Percentiles rank a stretch among this genome's conserved stretches.
Evolutionary conservation across 2,113 vertebrate species (phyloP).

Genomic region (Cairina moschata): DNA sequence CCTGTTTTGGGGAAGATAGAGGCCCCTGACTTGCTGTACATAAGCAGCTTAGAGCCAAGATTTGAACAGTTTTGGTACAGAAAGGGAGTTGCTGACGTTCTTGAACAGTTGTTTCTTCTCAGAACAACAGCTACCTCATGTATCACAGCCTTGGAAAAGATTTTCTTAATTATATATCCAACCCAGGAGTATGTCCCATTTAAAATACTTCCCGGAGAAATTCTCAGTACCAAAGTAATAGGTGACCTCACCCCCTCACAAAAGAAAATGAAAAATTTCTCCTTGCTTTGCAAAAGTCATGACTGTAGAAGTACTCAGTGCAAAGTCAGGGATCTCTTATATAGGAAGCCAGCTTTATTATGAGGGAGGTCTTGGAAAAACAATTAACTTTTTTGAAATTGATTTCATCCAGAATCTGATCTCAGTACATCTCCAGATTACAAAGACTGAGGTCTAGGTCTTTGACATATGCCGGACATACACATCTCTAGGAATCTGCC

Average conservation of each 20-base stretch:
- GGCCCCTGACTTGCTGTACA: neutral
- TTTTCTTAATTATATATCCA: neutral
- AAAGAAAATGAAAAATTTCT: neutral
- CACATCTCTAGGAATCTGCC: neutral
- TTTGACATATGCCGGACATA: neutral
- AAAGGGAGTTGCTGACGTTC: neutral
- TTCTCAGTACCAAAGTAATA: neutral
- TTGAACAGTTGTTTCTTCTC: neutral
- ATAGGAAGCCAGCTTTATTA: neutral
- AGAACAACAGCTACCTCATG: neutral
- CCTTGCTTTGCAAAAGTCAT: neutral
- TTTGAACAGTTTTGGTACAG: neutral
- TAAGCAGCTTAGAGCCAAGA: neutral
- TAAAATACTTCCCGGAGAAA: neutral
- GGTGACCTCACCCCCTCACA: neutral
- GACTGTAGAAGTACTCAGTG: neutral
- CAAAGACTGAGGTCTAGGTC: neutral
- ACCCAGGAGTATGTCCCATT: neutral
- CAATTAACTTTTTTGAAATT: neutral
- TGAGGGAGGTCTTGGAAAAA: neutral
- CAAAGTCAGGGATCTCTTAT: neutral
- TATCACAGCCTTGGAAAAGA: neutral
- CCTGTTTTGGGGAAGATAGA: neutral
- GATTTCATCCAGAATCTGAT: neutral
- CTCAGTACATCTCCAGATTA: neutral